Conservation (phyloP, 2,113 vertebrate species). For the Panthera uncia region DNA sequence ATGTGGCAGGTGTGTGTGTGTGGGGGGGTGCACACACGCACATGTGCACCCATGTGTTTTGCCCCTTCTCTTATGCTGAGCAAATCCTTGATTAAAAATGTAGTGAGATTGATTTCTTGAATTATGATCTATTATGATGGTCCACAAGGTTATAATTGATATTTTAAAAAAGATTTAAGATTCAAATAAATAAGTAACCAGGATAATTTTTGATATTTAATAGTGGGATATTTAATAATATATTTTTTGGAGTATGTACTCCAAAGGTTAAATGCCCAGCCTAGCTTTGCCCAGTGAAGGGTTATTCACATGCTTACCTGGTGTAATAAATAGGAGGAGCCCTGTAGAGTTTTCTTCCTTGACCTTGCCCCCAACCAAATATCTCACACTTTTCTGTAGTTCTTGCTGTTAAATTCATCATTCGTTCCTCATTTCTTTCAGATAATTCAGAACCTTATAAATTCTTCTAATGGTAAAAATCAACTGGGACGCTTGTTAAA, state of each 20-base stretch:
- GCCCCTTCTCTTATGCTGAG: background rate
- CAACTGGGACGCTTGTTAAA: conserved; percentile 23
- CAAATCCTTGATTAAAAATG: background rate
- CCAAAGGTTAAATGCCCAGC: background rate
- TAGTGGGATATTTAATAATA: background rate
- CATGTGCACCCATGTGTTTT: background rate
- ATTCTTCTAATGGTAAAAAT: background rate
- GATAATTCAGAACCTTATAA: conserved; percentile 24
- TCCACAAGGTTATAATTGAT: background rate
- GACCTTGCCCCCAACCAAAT: too few species aligned
- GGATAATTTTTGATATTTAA: background rate
- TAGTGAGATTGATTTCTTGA: background rate
- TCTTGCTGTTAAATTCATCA: background rate
- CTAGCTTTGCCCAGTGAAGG: background rate
- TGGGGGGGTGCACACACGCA: background rate
- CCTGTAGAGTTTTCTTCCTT: background rate
- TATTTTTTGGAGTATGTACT: background rate
- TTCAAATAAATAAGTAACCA: conserved; percentile 30
- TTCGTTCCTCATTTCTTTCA: background rate
- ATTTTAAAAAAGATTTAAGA: background rate
- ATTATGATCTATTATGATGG: background rate
- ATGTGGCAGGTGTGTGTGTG: background rate
- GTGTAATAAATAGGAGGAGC: background rate
- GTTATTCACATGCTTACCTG: background rate
- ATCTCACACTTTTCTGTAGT: background rate